A percentile compares a stretch with the other conserved stretches of the same genome.
These are phyloP conservation scores for Drosophila pruinosa DNA, from an alignment of 1,140 invertebrate species.

Conservation along the genomic window DNA sequence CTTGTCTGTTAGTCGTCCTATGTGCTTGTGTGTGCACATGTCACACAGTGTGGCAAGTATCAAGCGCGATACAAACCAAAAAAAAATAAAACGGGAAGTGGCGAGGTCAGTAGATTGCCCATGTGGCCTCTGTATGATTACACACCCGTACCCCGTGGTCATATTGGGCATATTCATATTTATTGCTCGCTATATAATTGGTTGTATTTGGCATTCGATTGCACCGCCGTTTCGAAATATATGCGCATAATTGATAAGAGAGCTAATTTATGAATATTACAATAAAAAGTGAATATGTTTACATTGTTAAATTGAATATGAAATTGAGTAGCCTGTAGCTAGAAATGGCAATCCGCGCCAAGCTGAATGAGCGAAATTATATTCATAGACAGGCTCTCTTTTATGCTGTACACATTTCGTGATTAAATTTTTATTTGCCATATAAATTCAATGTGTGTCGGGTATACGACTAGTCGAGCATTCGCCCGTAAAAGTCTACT, in stretches of 20 bases:
- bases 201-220: not conserved
- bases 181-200: not conserved
- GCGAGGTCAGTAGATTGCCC: constrained; percentile 47
- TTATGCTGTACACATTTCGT: not conserved
- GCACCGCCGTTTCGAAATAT: not conserved
- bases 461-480: constrained; percentile 18
- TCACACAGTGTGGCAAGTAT: no score
- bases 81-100: constrained; percentile 9
- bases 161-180: not conserved
- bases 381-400: not conserved
- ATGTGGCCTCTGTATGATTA: constrained; percentile 2
- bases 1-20: not conserved
- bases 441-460: not conserved
- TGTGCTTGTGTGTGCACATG: not conserved
- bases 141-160: not conserved
- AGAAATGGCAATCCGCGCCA: no score
- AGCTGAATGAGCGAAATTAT: no score
- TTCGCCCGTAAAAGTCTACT: not conserved
- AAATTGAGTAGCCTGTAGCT: no score
- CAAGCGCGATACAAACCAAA: constrained; percentile 1
- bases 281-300: no score
- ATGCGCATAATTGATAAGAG: not conserved
- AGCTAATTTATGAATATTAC: not conserved
- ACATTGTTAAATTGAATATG: no score
- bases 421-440: not conserved